Evolutionary conservation across 2,113 vertebrate species (phyloP).

Genomic region (Mirza zaza): DNA sequence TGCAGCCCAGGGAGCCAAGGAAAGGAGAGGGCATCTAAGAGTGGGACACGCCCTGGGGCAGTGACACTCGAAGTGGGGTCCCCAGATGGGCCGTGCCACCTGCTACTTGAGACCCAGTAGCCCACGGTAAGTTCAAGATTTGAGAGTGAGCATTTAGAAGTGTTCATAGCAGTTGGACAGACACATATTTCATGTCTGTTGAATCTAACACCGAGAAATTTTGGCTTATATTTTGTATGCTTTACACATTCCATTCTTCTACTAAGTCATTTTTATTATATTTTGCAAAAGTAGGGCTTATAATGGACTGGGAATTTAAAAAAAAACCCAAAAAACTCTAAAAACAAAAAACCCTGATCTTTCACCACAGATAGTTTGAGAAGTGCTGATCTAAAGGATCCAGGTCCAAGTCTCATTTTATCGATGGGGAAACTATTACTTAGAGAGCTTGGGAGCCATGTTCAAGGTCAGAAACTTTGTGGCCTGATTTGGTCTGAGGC

Average conservation of each 20-base stretch:
- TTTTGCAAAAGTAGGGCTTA: not conserved
- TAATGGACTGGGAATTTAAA: not conserved
- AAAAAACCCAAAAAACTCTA: not conserved
- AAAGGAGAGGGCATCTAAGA: not conserved
- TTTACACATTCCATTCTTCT: conserved; percentile 21
- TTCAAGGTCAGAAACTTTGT: not conserved
- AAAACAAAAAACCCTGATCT: not conserved
- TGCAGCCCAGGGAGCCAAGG: not conserved
- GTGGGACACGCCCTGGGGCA: not conserved
- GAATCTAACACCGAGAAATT: not conserved
- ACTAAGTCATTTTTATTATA: not conserved
- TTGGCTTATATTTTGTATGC: not conserved
- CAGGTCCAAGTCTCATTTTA: not conserved
- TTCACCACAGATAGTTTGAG: not conserved
- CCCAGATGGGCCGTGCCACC: rapidly evolving
- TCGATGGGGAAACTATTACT: not conserved
- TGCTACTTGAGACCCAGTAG: not conserved
- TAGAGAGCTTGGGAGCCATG: not conserved
- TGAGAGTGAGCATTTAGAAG: not conserved
- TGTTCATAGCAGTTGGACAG: not conserved
- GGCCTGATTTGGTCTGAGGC: not conserved
- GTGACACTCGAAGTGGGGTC: not conserved
- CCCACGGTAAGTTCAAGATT: not conserved
- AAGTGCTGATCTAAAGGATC: not conserved
- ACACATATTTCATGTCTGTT: not conserved